phyloP scores from a whole-genome alignment of 2,888 invertebrate genomes.

The Caradrina clavipalpis region DNA sequence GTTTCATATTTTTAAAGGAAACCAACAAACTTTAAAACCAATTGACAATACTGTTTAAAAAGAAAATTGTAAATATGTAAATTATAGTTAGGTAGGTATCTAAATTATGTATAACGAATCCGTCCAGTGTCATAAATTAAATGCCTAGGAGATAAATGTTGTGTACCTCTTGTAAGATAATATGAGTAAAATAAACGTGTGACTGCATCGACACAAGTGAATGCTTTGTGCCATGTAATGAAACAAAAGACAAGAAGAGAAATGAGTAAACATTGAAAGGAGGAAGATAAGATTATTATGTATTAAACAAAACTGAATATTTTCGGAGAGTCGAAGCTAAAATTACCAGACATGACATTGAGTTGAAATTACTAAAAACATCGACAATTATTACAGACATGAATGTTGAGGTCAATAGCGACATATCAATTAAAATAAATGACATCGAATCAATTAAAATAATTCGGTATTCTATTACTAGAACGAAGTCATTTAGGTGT shows the following conservation, averaged over 20 bases:
- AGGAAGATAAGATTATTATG: slow-evolving; percentile 8
- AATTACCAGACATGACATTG: slow-evolving; percentile 37
- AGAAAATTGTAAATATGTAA: slow-evolving; percentile 83
- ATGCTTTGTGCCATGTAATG: slow-evolving; percentile 86
- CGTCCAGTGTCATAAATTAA: slow-evolving; percentile 87
- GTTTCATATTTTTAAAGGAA: slow-evolving; percentile 50
- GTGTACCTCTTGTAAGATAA: slow-evolving; percentile 59
- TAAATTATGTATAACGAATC: slow-evolving; percentile 71
- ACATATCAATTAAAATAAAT: slow-evolving; percentile 65
- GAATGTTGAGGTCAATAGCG: slow-evolving; percentile 40
- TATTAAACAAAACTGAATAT: neutral
- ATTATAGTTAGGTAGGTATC: slow-evolving; percentile 66
- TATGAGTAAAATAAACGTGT: slow-evolving; percentile 40
- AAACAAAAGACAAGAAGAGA: slow-evolving; percentile 47
- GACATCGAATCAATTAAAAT: slow-evolving; percentile 62
- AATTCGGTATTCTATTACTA: slow-evolving; percentile 70
- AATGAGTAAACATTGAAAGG: slow-evolving; percentile 2
- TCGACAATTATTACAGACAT: slow-evolving; percentile 11
- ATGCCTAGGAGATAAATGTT: slow-evolving; percentile 60
- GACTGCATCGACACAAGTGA: slow-evolving; percentile 82
- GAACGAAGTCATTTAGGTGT: slow-evolving; percentile 85
- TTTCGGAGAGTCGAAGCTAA: slow-evolving; percentile 9
- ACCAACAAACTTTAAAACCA: slow-evolving; percentile 18
- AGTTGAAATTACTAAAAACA: slow-evolving; percentile 7
- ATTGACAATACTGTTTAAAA: slow-evolving; percentile 33